These are phyloP conservation scores for Eristalis arbustorum DNA, from an alignment of 2,888 invertebrate genomes.

Conservation along the genomic window DNA sequence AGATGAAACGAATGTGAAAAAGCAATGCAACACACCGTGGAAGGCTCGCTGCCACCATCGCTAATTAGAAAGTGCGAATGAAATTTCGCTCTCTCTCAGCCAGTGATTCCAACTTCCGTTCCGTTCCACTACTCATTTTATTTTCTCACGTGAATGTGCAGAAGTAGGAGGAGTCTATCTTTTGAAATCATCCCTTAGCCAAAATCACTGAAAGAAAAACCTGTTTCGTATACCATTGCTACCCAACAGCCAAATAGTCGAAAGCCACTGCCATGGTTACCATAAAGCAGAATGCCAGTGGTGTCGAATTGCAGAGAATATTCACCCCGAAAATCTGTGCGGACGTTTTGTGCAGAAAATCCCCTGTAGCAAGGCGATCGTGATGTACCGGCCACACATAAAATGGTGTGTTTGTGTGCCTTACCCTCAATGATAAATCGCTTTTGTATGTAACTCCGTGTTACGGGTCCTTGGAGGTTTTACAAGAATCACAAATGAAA, in stretches of 20 bases:
- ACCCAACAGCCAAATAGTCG: not conserved
- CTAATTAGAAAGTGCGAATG: slow-evolving; percentile 68
- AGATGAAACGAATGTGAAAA: slow-evolving; percentile 3
- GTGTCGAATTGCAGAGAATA: slow-evolving; percentile 51
- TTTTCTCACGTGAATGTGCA: not conserved
- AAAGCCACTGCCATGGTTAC: slow-evolving; percentile 66
- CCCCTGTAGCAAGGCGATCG: not conserved
- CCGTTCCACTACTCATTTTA: slow-evolving; percentile 15
- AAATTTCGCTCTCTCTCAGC: slow-evolving; percentile 17
- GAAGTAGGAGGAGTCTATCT: slow-evolving; percentile 55
- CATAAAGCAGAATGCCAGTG: slow-evolving; percentile 34
- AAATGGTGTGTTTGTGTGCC: not conserved
- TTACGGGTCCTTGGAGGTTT: slow-evolving; percentile 35
- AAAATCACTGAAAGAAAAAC: slow-evolving; percentile 17
- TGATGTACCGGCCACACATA: not conserved
- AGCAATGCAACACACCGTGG: slow-evolving; percentile 28
- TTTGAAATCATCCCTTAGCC: slow-evolving; percentile 50
- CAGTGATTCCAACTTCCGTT: slow-evolving; percentile 12
- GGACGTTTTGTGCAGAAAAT: slow-evolving; percentile 6
- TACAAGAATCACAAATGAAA: slow-evolving; percentile 55
- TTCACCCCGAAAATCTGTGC: slow-evolving; percentile 38
- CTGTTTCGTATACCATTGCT: slow-evolving; percentile 39
- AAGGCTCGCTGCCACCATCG: slow-evolving; percentile 22
- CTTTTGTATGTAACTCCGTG: slow-evolving; percentile 30
- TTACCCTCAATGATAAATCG: slow-evolving; percentile 43